These are phyloP conservation scores for Drosophila borborema DNA, from an alignment of 2,888 invertebrate species.

Conservation along the genomic window DNA sequence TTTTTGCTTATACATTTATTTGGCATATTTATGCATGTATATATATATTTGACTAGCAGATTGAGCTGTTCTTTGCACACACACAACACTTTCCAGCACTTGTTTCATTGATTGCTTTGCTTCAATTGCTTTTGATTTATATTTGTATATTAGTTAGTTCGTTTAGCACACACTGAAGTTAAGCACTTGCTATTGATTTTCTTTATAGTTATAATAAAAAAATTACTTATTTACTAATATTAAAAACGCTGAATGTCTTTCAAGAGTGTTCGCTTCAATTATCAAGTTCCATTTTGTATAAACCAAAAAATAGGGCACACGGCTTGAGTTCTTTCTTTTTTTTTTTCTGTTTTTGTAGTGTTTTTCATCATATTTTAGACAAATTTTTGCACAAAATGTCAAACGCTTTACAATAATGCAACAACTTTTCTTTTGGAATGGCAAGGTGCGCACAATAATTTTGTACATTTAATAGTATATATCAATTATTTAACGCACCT, in stretches of 20 bases:
- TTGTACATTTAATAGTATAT: not conserved
- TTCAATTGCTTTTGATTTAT: conserved; percentile 18
- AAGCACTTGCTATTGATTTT: conserved; percentile 17
- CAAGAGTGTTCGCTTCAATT: conserved; percentile 83
- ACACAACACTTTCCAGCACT: conserved; percentile 42
- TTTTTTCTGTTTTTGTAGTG: conserved; percentile 45
- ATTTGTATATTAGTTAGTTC: conserved; percentile 32
- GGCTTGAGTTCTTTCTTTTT: conserved; percentile 57
- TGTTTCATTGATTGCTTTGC: conserved; percentile 12
- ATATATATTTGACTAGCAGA: conserved; percentile 8
- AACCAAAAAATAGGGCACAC: conserved; percentile 59
- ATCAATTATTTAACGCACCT: conserved; percentile 31
- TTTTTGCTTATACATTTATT: conserved; percentile 5
- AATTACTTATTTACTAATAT: conserved; percentile 39
- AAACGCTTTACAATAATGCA: conserved; percentile 39
- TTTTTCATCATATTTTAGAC: conserved; percentile 60
- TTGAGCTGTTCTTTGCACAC: conserved; percentile 50
- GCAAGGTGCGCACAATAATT: conserved; percentile 24
- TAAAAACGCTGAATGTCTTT: conserved; percentile 48
- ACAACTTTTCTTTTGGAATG: conserved; percentile 5
- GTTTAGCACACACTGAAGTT: conserved; percentile 43
- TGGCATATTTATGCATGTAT: not conserved
- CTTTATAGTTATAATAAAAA: conserved; percentile 34
- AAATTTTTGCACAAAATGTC: conserved; percentile 67
- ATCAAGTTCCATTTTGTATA: conserved; percentile 39